A percentile compares a stretch with the other conserved stretches of the same genome.
These are phyloP conservation scores for Rotaria sp. DNA, from an alignment of 2,888 invertebrate species.

Conservation along the genomic window DNA sequence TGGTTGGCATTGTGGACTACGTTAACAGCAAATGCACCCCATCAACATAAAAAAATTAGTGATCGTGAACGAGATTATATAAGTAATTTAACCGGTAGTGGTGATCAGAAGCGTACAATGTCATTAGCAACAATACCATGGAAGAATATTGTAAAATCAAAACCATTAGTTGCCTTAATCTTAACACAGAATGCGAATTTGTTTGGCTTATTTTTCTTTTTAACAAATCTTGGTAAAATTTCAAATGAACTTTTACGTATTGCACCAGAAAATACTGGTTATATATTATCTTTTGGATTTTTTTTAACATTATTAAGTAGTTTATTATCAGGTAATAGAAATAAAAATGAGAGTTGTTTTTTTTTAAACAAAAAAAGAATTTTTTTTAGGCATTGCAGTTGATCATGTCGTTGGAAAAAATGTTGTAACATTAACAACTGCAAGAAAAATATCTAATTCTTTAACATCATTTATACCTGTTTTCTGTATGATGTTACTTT, in stretches of 20 bases:
- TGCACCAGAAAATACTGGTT: not conserved
- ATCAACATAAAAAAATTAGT: slow-evolving; percentile 34
- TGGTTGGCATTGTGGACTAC: slow-evolving; percentile 31
- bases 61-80: slow-evolving; percentile 15
- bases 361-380: not conserved
- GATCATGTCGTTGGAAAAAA: not conserved
- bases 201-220: slow-evolving; percentile 42
- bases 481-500: slow-evolving; percentile 3
- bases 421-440: not conserved
- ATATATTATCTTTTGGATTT: slow-evolving; percentile 8
- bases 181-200: slow-evolving; percentile 42
- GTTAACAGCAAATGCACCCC: slow-evolving; percentile 28
- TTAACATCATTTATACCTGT: slow-evolving; percentile 20
- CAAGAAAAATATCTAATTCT: slow-evolving; percentile 10
- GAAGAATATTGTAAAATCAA: slow-evolving; percentile 41
- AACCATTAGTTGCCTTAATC: slow-evolving; percentile 41
- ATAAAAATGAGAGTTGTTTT: not conserved
- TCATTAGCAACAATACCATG: slow-evolving; percentile 39
- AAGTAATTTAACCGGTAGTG: not conserved
- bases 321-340: not conserved
- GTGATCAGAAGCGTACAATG: not conserved
- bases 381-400: not conserved
- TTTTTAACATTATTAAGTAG: slow-evolving; percentile 34
- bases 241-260: slow-evolving; percentile 35
- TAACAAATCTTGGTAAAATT: slow-evolving; percentile 41